Evolutionary conservation across 2,888 invertebrate genomes (phyloP), one percentile per base, ranked within the genome.

Genomic region (Tetramorium bicarinatum): DNA sequence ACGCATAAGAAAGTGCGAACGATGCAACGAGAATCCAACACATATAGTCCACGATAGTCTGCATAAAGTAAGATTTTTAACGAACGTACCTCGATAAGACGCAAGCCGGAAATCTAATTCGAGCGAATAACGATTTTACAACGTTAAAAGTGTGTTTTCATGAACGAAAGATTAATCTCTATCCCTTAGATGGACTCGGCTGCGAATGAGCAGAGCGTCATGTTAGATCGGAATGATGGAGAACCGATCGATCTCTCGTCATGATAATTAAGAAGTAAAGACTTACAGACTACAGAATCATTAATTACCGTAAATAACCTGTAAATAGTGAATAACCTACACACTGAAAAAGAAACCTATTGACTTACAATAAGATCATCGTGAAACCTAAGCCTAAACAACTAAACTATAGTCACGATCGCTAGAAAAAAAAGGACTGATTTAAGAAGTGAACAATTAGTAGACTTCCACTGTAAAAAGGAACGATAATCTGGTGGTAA

Each of bases 321-420:
- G 66, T 59, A 80, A 56, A 29, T 61, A 72, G 56, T 72, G 71
- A 71, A 80, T 91, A 91, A 87, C 91, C 93, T 93, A 92, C 83
- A 86, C 91, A 93, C 89, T 89, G 90, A 91, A 89, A 52, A 91
- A 91, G 72, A 47, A 92, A 90, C 91, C 93, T 93, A 91, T 87
- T 82, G 89, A 87, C 47, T 90, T 91, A 91, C 82, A 90, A 90
- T 89, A 79, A 67, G 90, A 90, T 89, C 88, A 82, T 89, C 86
- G 84, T 88, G 90, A 93, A 76, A 92, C 93, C 93, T 94, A 93
- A 89, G 75, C 89, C 93, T 93, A 93, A 90, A 21, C 91, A 90
- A 90, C 92, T 92, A 92, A 92, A 88, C 87, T 89, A 85, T 86
- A 75, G 80, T 90, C 75, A 89, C 90, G 87, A 90, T 91, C 88